Base-by-base conservation (phyloP, 2,888 invertebrate genomes). In the Drosophila kokeensis region DNA sequence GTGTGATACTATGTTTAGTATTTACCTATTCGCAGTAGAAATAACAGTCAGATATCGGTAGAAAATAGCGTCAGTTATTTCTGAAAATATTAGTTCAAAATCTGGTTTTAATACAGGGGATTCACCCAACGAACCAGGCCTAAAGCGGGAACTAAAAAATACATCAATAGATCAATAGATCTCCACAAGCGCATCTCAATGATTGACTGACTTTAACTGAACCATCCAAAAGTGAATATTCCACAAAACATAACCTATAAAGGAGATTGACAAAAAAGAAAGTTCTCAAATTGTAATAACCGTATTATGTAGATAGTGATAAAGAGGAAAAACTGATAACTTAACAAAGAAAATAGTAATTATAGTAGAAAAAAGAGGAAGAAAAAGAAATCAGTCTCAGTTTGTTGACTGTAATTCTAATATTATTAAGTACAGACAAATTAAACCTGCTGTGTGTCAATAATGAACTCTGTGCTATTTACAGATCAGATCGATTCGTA, bases 401-500 rank as follows among this genome's bases (percentile, higher is more conserved):
- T 45, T 27, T 45, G 15, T 45, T 4, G 15, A 15, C 24, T 45
- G 45, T 45, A 45, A 45, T 45, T 45, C 45, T 45, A 45, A 45
- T 45, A 15, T 45, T 8, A 8, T 45, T 8, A 15, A 24, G 8
- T 0, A 0, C 15, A 7, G 15, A 24, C 15, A 45, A 45, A 45
- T 45, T 45, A 24, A 24, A 45, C 21, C 11, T 13, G 21, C 6
- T 21, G 42, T 11, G 21, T 0, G 42, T 29, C 29, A 55, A 36
- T 38, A 24, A 38, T 15, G 8, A 55, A 30, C 10, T 21, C 15
- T 11, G 24, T 24, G 34, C 57, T 42, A 27, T 10, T 74, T 45
- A 50, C 49, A 54, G 75, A 48, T 58, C 42, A 69, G 15, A 45
- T 60, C 60, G 60, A 62, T 45, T 40, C 29, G 58, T 4, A 69